Evolutionary conservation across 2,888 invertebrate species (phyloP), one percentile per base, ranked within the genome.

Genomic region (Achlya flavicornis): DNA sequence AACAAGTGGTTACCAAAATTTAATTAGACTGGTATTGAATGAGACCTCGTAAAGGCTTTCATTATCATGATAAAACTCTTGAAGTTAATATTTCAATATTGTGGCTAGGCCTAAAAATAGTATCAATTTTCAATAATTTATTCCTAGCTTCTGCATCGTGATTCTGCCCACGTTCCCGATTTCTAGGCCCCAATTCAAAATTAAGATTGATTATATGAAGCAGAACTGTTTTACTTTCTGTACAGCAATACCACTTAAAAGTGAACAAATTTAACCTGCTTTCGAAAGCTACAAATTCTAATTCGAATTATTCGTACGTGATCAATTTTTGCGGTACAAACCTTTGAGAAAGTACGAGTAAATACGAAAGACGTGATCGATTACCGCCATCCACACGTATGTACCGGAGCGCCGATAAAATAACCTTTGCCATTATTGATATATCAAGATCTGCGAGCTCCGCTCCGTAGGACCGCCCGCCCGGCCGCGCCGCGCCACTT

Each of bases 371-470:
- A 65, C 71, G 71, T 78, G 78, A 78, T 75, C 71, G 74, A 79
- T 78, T 71, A 71, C 73, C 69, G 61, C 57, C 65, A 64, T 67
- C 66, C 68, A 64, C 70, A 68, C 38, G 57, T 72, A 63, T 68
- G 60, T 66, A 64, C 66, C 64, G 62, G 63, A 62, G 66, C 69
- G 69, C 68, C 61, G 68, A 65, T 72, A 71, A 75, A 73, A 71
- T 75, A 79, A 75, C 74, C 72, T 76, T 74, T 77, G 73, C 70
- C 68, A 71, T 75, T 71, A 70, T 61, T 64, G 64, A 67, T 71
- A 68, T 65, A 72, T 68, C 63, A 65, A 61, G 57, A 61, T 61
- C 60, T 58, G 59, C 58, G 62, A 64, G 58, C 63, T 33, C 26
- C 32, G 66, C 57, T 57, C 60, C 48, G n/a, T 61, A n/a, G 38